phyloP scores from a whole-genome alignment of 2,113 vertebrate genomes.

The Catagonus wagneri region DNA sequence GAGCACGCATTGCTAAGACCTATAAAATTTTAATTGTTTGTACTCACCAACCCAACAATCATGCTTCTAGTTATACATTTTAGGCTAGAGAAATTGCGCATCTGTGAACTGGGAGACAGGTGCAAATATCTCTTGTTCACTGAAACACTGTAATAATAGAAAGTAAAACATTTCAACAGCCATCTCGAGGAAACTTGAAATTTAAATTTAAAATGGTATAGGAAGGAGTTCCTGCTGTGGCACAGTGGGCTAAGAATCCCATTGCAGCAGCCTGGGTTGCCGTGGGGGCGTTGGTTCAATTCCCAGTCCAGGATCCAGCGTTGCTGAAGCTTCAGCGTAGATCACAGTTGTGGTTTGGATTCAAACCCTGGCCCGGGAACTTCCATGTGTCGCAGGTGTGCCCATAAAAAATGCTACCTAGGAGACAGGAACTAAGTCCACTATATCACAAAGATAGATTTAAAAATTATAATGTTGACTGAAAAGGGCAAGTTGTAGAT shows the following conservation, averaged over 20 bases:
- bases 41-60: background rate
- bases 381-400: too few relatives aligned
- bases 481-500: constrained; percentile 9
- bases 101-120: background rate
- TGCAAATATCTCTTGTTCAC: background rate
- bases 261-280: too few relatives aligned
- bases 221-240: background rate
- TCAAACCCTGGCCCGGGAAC: too few relatives aligned
- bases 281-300: too few relatives aligned
- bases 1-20: background rate
- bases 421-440: background rate
- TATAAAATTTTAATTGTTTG: background rate
- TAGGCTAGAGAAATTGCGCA: background rate
- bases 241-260: too few relatives aligned
- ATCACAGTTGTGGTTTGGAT: too few relatives aligned
- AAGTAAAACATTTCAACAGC: background rate
- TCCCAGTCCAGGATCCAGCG: too few relatives aligned
- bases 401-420: background rate
- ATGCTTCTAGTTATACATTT: background rate
- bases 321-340: too few relatives aligned
- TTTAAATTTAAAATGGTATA: constrained; percentile 16
- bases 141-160: constrained; percentile 22
- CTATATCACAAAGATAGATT: background rate
- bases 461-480: constrained; percentile 37
- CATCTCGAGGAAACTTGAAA: background rate